Evolutionary conservation across 1,140 invertebrate species (phyloP).

Genomic region (Drosophila bipectinata): DNA sequence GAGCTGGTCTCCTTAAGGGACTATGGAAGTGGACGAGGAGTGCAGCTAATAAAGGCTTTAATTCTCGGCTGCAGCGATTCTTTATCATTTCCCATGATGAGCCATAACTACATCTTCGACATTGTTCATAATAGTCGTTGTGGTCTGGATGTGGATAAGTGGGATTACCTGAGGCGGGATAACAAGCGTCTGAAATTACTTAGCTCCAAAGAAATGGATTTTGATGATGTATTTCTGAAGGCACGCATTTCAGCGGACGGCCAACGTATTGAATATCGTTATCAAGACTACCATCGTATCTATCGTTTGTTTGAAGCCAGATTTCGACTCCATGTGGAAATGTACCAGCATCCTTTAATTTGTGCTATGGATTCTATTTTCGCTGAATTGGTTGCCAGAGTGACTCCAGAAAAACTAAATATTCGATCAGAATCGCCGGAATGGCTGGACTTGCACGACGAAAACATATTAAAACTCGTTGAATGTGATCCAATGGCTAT

Average conservation of each 20-base stretch:
- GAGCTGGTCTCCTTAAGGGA: slow-evolving; percentile 52
- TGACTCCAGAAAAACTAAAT: slow-evolving; percentile 28
- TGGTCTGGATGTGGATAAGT: slow-evolving; percentile 90
- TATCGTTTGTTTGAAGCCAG: slow-evolving; percentile 63
- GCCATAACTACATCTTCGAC: slow-evolving; percentile 58
- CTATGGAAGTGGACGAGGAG: slow-evolving; percentile 58
- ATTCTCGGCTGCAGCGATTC: slow-evolving; percentile 54
- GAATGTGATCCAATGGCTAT: slow-evolving; percentile 27
- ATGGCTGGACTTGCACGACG: slow-evolving; percentile 47
- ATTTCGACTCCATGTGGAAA: slow-evolving; percentile 44
- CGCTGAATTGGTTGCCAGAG: slow-evolving; percentile 20
- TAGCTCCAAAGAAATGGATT: slow-evolving; percentile 52
- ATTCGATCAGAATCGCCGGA: slow-evolving; percentile 19
- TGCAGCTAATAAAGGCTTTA: slow-evolving; percentile 71
- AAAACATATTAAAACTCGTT: slow-evolving; percentile 32
- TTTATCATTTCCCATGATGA: slow-evolving; percentile 58
- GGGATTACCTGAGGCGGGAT: slow-evolving; percentile 89
- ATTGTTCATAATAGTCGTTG: slow-evolving; percentile 88
- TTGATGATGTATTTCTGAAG: slow-evolving; percentile 60
- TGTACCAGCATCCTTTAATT: slow-evolving; percentile 48
- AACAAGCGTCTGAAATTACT: slow-evolving; percentile 64
- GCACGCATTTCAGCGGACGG: slow-evolving; percentile 62
- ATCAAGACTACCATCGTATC: slow-evolving; percentile 67
- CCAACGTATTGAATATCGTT: slow-evolving; percentile 73
- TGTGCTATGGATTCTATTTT: slow-evolving; percentile 40